Conservation (phyloP, 1,140 invertebrate genomes). For the Trypoxylus dichotomus region DNA sequence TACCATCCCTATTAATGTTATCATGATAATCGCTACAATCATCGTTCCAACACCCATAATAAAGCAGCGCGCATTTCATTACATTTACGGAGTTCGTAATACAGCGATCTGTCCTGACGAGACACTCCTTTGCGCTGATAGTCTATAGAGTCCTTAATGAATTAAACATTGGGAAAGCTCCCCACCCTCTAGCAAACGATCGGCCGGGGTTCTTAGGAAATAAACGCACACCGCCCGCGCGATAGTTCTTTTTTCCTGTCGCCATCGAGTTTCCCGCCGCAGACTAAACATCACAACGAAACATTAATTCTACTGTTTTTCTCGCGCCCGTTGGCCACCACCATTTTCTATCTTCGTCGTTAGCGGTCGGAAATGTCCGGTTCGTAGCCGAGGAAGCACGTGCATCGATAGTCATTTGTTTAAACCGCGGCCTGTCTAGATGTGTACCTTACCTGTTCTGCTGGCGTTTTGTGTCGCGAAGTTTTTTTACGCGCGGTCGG, state of each 20-base stretch:
- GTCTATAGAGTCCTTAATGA: neutral
- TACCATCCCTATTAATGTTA: no score
- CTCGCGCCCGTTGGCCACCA: neutral
- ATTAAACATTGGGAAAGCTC: slow-evolving; percentile 11
- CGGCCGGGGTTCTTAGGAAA: neutral
- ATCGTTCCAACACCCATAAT: neutral
- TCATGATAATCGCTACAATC: neutral
- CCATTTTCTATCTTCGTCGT: neutral
- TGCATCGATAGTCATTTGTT: slow-evolving; percentile 18
- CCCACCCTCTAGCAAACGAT: neutral
- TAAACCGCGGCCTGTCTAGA: slow-evolving; percentile 15
- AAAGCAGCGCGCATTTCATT: neutral
- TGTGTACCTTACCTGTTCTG: slow-evolving; percentile 10
- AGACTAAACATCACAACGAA: slow-evolving; percentile 13
- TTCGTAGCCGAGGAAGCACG: slow-evolving; percentile 22
- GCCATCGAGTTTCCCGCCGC: slow-evolving; percentile 7
- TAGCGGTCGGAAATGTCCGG: slow-evolving; percentile 5
- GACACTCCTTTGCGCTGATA: neutral
- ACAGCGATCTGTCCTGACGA: neutral
- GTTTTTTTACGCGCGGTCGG: slow-evolving; percentile 1
- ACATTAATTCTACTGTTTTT: slow-evolving; percentile 2
- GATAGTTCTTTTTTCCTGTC: slow-evolving; percentile 4
- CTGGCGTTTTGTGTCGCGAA: neutral
- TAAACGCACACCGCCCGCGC: neutral
- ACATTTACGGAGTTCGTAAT: neutral